Conservation (phyloP, 2,113 vertebrate species). For the Orcinus orca region DNA sequence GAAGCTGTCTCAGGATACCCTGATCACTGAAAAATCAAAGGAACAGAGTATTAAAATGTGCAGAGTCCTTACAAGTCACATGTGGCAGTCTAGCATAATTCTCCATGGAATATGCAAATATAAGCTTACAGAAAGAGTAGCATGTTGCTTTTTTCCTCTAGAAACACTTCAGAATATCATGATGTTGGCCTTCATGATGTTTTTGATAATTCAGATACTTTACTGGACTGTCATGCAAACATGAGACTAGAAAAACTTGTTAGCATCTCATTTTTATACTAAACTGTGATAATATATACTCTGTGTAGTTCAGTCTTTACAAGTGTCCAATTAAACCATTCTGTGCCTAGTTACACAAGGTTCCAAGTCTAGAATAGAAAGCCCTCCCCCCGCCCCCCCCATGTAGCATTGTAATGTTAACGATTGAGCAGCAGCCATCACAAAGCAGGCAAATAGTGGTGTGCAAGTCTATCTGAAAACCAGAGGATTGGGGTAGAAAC, state of each 20-base stretch:
- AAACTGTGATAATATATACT: background rate
- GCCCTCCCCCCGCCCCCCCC: background rate
- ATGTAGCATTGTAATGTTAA: background rate
- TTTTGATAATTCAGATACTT: slow-evolving; percentile 39
- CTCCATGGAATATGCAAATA: background rate
- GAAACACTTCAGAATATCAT: background rate
- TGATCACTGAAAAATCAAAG: background rate
- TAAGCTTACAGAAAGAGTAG: background rate
- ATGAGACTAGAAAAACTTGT: background rate
- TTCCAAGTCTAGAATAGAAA: background rate
- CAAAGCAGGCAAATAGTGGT: background rate
- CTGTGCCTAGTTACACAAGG: background rate
- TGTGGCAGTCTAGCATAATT: background rate
- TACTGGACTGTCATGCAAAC: background rate
- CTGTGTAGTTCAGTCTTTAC: background rate
- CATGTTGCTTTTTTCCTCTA: background rate
- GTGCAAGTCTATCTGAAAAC: background rate
- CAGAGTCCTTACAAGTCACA: background rate
- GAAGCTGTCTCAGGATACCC: background rate
- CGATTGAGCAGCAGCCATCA: background rate
- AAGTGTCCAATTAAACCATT: background rate
- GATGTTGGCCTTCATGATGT: background rate
- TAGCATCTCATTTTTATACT: background rate
- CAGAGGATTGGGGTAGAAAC: background rate
- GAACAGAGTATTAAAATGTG: background rate